Evolutionary conservation across 2,797 vertebrate species (phyloP).

Genomic region (Coracias cyanogaster): DNA sequence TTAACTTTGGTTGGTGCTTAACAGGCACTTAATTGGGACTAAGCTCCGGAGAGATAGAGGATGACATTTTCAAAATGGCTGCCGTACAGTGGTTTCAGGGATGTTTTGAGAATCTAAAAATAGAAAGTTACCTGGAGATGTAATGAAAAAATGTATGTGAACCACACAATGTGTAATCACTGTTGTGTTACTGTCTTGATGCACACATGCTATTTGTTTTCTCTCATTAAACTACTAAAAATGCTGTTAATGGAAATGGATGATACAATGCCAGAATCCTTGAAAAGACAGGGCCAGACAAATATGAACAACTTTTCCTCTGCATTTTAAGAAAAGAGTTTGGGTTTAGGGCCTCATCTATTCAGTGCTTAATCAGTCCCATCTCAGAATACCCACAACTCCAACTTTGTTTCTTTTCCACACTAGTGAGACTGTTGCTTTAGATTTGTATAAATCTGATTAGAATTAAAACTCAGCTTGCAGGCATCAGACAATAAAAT

Average conservation of each 20-base stretch:
- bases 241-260: neutral
- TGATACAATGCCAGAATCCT: neutral
- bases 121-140: neutral
- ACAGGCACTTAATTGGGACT: neutral
- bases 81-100: neutral
- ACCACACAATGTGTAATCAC: neutral
- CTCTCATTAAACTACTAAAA: neutral
- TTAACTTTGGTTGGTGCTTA: neutral
- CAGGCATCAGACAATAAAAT: neutral
- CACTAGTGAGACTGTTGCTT: neutral
- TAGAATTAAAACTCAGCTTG: neutral
- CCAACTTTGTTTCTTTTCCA: neutral
- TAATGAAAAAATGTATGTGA: neutral
- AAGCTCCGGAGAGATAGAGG: neutral
- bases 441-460: neutral
- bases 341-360: neutral
- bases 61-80: neutral
- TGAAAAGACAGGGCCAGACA: neutral
- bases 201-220: neutral
- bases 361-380: neutral
- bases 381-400: neutral
- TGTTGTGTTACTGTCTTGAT: neutral
- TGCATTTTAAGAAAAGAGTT: neutral
- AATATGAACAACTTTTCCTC: neutral
- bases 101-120: neutral